phyloP scores from a whole-genome alignment of 2,797 vertebrate genomes.

The Coregonus ussuriensis region DNA sequence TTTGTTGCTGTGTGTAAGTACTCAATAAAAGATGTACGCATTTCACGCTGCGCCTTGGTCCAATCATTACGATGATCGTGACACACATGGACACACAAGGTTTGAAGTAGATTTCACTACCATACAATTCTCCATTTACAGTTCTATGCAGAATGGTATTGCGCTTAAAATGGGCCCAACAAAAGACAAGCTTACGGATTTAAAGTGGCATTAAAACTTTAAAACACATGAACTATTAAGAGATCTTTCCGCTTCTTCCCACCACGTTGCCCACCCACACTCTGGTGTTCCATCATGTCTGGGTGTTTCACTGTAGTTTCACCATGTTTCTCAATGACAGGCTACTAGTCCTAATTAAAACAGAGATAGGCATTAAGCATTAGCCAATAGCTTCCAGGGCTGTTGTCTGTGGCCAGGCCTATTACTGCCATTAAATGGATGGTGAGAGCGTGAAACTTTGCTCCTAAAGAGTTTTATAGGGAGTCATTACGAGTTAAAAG shows the following conservation, averaged over 20 bases:
- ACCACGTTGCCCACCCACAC: constrained; percentile 31
- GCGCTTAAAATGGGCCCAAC: constrained; percentile 19
- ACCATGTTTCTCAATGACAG: constrained; percentile 54
- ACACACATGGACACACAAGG: background rate
- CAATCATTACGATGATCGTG: too few relatives aligned
- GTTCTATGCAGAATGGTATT: constrained; percentile 6
- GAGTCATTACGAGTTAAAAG: constrained; percentile 42
- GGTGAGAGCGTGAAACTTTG: constrained; percentile 43
- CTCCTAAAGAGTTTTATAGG: constrained; percentile 14
- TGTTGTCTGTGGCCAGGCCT: constrained; percentile 48
- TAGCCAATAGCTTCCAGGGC: constrained; percentile 59
- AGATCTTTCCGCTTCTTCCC: constrained; percentile 31
- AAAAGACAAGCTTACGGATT: constrained; percentile 43
- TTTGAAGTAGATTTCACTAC: constrained; percentile 35
- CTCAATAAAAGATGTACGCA: too few relatives aligned
- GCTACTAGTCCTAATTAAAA: constrained; percentile 30
- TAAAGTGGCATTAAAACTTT: constrained; percentile 51
- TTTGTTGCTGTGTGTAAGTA: too few relatives aligned
- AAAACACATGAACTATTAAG: constrained; percentile 45
- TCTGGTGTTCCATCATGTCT: constrained; percentile 33
- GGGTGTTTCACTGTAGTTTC: constrained; percentile 49
- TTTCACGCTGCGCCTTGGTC: too few relatives aligned
- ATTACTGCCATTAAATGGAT: constrained; percentile 54
- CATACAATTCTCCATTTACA: constrained; percentile 32
- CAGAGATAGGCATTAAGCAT: constrained; percentile 36